Evolutionary conservation across 2,888 invertebrate genomes (phyloP).

Genomic region (Criorhina ranunculi): DNA sequence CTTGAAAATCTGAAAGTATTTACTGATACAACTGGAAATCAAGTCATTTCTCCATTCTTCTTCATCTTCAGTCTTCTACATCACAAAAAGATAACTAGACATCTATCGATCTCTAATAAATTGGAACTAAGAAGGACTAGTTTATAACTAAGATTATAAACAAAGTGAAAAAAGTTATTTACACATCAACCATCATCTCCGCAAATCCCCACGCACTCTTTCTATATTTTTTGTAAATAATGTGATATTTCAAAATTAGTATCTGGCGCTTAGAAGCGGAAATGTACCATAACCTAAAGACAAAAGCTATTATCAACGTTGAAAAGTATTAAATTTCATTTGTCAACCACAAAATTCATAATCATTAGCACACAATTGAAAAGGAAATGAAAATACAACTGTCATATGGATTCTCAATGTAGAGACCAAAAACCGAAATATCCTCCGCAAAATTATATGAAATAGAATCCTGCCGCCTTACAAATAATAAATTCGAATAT

Average conservation of each 20-base stretch:
- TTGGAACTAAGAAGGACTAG: no score
- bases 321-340: slow-evolving; percentile 68
- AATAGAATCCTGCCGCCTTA: slow-evolving; percentile 32
- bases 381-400: slow-evolving; percentile 55
- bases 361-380: slow-evolving; percentile 68
- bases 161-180: no score
- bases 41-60: no score
- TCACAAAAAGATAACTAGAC: no score
- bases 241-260: neutral
- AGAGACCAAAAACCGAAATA: slow-evolving; percentile 22
- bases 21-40: no score
- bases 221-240: no score
- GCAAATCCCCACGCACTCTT: no score
- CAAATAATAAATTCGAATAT: slow-evolving; percentile 25
- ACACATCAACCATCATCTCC: no score
- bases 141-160: no score
- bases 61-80: no score
- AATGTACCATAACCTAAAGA: slow-evolving; percentile 29
- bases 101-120: no score
- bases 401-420: slow-evolving; percentile 21
- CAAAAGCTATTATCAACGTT: slow-evolving; percentile 12
- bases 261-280: slow-evolving; percentile 65
- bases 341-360: slow-evolving; percentile 76
- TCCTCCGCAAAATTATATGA: slow-evolving; percentile 43
- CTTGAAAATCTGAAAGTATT: no score